Conservation (phyloP, 2,113 vertebrate genomes). For the Alosa alosa region DNA sequence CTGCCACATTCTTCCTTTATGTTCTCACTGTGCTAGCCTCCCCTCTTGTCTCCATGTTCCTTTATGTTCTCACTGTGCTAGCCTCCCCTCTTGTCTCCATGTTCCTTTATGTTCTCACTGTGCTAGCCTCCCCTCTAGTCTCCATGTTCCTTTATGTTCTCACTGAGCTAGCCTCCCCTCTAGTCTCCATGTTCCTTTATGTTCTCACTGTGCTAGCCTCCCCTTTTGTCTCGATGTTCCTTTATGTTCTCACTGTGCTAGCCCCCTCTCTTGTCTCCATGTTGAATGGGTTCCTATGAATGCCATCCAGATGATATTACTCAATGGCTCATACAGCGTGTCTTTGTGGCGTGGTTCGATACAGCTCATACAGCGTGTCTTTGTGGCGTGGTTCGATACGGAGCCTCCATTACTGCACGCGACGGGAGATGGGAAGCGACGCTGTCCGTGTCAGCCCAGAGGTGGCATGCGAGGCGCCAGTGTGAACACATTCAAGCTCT, state of each 20-base stretch:
- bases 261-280: not conserved
- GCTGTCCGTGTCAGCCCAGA: not conserved
- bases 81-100: no score
- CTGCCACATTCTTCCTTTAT: not conserved
- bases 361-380: not conserved
- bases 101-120: no score
- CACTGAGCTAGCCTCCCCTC: not conserved
- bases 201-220: not conserved
- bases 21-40: not conserved
- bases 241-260: not conserved
- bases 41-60: no score
- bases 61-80: no score
- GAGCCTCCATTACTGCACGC: not conserved
- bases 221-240: not conserved
- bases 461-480: not conserved
- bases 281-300: not conserved
- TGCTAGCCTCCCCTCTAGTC: not conserved
- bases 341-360: not conserved
- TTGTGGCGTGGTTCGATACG: not conserved
- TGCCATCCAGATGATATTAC: not conserved
- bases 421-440: not conserved
- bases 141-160: no score
- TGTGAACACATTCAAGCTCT: not conserved
- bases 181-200: no score
- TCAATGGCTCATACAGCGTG: not conserved